phyloP scores from a whole-genome alignment of 2,888 invertebrate genomes.

The Drosophila cracens region DNA sequence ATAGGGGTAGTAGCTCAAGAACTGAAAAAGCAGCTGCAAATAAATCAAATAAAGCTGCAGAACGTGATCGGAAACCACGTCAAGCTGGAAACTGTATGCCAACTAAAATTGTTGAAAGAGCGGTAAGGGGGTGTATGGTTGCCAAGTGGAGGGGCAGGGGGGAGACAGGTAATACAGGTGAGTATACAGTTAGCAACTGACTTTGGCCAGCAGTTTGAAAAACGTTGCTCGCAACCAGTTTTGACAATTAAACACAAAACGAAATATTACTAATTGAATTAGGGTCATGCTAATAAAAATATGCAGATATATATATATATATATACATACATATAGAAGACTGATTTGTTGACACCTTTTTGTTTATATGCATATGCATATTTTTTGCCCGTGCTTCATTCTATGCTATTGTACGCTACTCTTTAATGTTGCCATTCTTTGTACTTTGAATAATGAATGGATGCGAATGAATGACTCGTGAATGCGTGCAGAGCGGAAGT shows the following conservation, averaged over 20 bases:
- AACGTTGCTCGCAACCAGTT: slow-evolving; percentile 27
- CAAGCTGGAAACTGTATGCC: slow-evolving; percentile 17
- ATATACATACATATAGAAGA: neutral
- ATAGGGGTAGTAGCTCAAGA: neutral
- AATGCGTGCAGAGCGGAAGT: slow-evolving; percentile 72
- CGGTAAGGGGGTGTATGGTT: neutral
- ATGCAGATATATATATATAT: neutral
- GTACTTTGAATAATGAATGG: slow-evolving; percentile 62
- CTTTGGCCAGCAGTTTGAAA: slow-evolving; percentile 11
- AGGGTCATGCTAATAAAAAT: slow-evolving; percentile 12
- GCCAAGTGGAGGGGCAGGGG: neutral
- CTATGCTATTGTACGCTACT: slow-evolving; percentile 1
- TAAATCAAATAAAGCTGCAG: slow-evolving; percentile 73
- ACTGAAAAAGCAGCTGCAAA: slow-evolving; percentile 53
- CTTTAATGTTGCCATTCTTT: slow-evolving; percentile 20
- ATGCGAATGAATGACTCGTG: slow-evolving; percentile 51
- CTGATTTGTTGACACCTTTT: slow-evolving; percentile 16
- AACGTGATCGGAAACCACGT: slow-evolving; percentile 65
- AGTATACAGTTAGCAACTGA: slow-evolving; percentile 8
- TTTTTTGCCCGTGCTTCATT: neutral
- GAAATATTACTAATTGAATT: slow-evolving; percentile 34
- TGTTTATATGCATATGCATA: neutral
- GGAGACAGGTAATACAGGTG: neutral
- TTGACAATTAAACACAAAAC: slow-evolving; percentile 23
- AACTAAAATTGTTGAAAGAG: neutral